Percentiles rank a stretch among this genome's conserved stretches.
phyloP scores from a whole-genome alignment of 2,888 invertebrate genomes.

The Tetranychus truncatus region DNA sequence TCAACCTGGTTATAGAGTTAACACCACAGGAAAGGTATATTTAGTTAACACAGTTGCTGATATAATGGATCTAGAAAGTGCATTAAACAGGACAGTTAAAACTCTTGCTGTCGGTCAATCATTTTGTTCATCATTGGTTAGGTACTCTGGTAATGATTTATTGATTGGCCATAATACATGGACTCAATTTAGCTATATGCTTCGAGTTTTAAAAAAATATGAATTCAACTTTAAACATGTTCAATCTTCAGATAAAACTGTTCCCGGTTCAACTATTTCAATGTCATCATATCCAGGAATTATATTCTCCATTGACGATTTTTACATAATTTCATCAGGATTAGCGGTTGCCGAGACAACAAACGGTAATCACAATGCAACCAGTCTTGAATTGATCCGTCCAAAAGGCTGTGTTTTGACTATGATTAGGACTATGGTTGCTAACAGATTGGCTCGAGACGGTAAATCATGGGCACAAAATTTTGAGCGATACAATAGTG shows the following conservation, averaged over 20 bases:
- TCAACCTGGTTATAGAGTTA: background rate
- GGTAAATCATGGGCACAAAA: constrained; percentile 53
- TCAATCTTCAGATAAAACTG: background rate
- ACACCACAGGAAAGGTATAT: constrained; percentile 19
- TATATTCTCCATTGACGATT: constrained; percentile 35
- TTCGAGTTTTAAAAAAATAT: constrained; percentile 63
- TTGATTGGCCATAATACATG: constrained; percentile 63
- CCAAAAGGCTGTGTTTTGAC: constrained; percentile 47
- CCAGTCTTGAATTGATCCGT: constrained; percentile 49
- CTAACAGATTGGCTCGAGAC: constrained; percentile 56
- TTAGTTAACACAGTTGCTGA: background rate
- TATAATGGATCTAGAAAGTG: constrained; percentile 4
- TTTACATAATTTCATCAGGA: constrained; percentile 33
- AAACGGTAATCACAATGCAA: constrained; percentile 51
- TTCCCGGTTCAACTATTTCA: constrained; percentile 5
- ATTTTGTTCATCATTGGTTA: constrained; percentile 48
- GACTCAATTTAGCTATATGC: constrained; percentile 59
- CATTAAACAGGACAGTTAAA: constrained; percentile 2
- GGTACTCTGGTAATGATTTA: constrained; percentile 44
- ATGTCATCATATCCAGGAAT: constrained; percentile 16
- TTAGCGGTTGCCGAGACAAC: constrained; percentile 52
- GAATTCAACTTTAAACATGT: constrained; percentile 45
- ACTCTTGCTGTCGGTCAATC: constrained; percentile 35
- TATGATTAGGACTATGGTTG: constrained; percentile 57
- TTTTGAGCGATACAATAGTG: constrained; percentile 52